These are phyloP conservation scores for Mesaphorura yosii DNA, from an alignment of 1,140 invertebrate species.

Conservation along the genomic window DNA sequence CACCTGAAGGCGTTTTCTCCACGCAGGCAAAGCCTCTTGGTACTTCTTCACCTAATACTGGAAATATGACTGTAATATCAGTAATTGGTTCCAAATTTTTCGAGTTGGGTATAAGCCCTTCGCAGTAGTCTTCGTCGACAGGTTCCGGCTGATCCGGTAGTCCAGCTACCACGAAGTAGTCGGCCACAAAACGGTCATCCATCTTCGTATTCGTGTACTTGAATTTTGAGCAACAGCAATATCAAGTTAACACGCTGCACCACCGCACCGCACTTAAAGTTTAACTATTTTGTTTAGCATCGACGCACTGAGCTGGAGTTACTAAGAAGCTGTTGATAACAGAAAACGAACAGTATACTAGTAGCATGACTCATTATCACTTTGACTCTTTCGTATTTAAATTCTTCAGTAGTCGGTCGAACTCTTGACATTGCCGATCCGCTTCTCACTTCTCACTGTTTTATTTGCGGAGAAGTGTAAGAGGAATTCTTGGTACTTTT, in stretches of 20 bases:
- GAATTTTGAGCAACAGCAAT: neutral
- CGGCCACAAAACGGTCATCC: slow-evolving; percentile 25
- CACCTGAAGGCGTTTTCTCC: slow-evolving; percentile 67
- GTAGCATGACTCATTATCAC: too few relatives aligned
- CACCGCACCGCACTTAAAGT: too few relatives aligned
- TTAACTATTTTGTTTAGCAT: too few relatives aligned
- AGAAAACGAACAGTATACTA: too few relatives aligned
- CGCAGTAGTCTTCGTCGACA: slow-evolving; percentile 51
- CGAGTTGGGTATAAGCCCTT: slow-evolving; percentile 28
- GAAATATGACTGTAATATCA: slow-evolving; percentile 84
- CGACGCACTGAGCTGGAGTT: too few relatives aligned
- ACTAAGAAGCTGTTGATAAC: too few relatives aligned
- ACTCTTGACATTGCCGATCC: too few relatives aligned
- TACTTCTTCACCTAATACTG: slow-evolving; percentile 67
- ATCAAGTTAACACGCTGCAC: neutral
- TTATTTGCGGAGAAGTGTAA: too few relatives aligned
- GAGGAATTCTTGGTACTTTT: too few relatives aligned
- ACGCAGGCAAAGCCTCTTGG: slow-evolving; percentile 70
- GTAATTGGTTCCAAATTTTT: slow-evolving; percentile 68
- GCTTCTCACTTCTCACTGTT: too few relatives aligned
- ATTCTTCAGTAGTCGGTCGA: too few relatives aligned
- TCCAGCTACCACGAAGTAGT: slow-evolving; percentile 83
- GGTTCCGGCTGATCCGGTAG: slow-evolving; percentile 66
- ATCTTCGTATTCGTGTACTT: slow-evolving; percentile 5
- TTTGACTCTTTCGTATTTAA: too few relatives aligned